Evolutionary conservation across 2,797 vertebrate genomes (phyloP).

Genomic region (Manis javanica): DNA sequence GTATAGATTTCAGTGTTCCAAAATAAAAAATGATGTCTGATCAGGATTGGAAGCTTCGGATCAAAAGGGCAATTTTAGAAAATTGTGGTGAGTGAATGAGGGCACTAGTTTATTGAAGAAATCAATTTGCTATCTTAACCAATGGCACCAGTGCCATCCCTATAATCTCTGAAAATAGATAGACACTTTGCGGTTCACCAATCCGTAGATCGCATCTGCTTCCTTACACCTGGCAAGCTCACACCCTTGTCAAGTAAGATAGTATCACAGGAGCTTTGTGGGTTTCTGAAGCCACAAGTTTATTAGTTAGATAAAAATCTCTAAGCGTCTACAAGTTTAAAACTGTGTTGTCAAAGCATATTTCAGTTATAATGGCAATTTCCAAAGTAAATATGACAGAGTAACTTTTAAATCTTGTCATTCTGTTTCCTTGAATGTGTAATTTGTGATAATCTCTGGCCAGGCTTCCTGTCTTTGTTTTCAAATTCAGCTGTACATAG

Average conservation of each 20-base stretch:
- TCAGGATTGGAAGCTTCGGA: conserved; percentile 73
- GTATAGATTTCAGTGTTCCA: conserved; percentile 68
- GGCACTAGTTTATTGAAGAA: conserved; percentile 78
- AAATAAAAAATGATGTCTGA: conserved; percentile 65
- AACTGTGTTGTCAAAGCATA: conserved; percentile 63
- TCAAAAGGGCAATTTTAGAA: conserved; percentile 82
- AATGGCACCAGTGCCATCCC: conserved; percentile 63
- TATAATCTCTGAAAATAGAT: conserved; percentile 79
- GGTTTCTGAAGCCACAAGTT: conserved; percentile 77
- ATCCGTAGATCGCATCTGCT: conserved; percentile 68
- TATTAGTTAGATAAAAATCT: conserved; percentile 78
- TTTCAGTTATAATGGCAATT: conserved; percentile 74
- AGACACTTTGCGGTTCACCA: conserved; percentile 72
- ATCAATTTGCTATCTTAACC: conserved; percentile 81
- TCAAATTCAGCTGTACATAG: conserved; percentile 35
- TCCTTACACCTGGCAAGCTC: conserved; percentile 73
- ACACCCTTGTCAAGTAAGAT: conserved; percentile 73
- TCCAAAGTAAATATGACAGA: conserved; percentile 73
- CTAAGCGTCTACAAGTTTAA: conserved; percentile 27
- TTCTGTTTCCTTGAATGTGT: conserved; percentile 68
- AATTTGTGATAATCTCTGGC: conserved; percentile 33
- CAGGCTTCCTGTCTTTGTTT: conserved; percentile 66
- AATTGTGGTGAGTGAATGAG: conserved; percentile 76
- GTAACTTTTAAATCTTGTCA: conserved; percentile 60
- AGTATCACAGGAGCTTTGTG: conserved; percentile 61